Conservation (phyloP, 2,888 invertebrate species). For the Drosophila vallismaia region DNA sequence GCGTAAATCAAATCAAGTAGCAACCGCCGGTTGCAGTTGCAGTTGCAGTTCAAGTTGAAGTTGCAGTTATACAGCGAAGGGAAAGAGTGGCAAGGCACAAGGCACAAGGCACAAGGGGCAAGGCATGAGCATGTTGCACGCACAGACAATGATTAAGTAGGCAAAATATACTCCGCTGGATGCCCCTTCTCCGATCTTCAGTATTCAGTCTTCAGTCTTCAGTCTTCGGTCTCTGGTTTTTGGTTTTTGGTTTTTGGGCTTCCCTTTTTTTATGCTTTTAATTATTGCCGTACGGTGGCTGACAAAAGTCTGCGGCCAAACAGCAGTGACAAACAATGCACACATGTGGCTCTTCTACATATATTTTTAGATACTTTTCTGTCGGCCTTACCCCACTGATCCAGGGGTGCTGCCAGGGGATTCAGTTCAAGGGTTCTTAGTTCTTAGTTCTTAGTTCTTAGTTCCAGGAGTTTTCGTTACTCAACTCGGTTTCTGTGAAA, state of each 20-base stretch:
- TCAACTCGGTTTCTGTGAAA: not conserved
- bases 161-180: slow-evolving; percentile 58
- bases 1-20: slow-evolving; percentile 79
- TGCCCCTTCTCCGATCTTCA: slow-evolving; percentile 8
- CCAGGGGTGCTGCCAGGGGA: too few species aligned
- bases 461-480: too few species aligned
- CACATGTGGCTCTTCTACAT: slow-evolving; percentile 31
- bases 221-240: slow-evolving; percentile 53
- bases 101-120: too few species aligned
- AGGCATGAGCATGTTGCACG: slow-evolving; percentile 70
- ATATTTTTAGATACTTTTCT: slow-evolving; percentile 23
- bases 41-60: not conserved
- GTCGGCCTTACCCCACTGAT: slow-evolving; percentile 1
- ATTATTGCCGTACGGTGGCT: slow-evolving; percentile 71
- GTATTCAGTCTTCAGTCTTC: slow-evolving; percentile 40
- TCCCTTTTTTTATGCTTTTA: slow-evolving; percentile 70
- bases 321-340: slow-evolving; percentile 45
- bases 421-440: too few species aligned
- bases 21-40: slow-evolving; percentile 54
- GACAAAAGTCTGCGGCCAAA: slow-evolving; percentile 37
- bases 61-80: too few species aligned
- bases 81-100: not conserved
- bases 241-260: slow-evolving; percentile 49
- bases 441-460: too few species aligned
- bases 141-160: slow-evolving; percentile 77